Percentiles rank a stretch among this genome's conserved stretches.
Conservation (phyloP, 2,888 invertebrate genomes). For the Venusia cambrica region DNA sequence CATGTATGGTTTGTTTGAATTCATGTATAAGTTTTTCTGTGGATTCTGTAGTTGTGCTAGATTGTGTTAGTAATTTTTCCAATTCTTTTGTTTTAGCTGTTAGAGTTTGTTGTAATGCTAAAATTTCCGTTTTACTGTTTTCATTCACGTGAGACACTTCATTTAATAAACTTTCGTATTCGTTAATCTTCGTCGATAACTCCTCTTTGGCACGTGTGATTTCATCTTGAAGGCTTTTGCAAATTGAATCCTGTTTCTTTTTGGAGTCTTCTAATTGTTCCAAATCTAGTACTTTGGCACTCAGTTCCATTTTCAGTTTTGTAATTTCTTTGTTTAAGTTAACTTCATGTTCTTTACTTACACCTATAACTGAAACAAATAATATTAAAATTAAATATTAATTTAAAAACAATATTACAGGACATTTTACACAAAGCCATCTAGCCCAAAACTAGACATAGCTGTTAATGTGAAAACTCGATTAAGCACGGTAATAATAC, state of each 20-base stretch:
- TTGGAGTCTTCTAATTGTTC: slow-evolving; percentile 71
- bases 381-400: not conserved
- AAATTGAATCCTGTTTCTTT: slow-evolving; percentile 59
- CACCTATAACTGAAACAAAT: slow-evolving; percentile 59
- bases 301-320: slow-evolving; percentile 77
- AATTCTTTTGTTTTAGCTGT: slow-evolving; percentile 63
- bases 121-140: slow-evolving; percentile 63
- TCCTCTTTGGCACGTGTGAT: slow-evolving; percentile 60
- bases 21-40: slow-evolving; percentile 68
- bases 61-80: slow-evolving; percentile 60
- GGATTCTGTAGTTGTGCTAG: slow-evolving; percentile 54
- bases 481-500: no score
- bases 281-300: slow-evolving; percentile 77
- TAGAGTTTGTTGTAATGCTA: slow-evolving; percentile 61
- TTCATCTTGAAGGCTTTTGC: slow-evolving; percentile 64
- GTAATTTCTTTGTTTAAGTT: slow-evolving; percentile 75
- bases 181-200: slow-evolving; percentile 63
- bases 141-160: slow-evolving; percentile 68
- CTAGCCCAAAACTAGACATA: no score
- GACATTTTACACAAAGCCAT: no score
- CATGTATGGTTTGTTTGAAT: slow-evolving; percentile 72
- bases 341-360: slow-evolving; percentile 73
- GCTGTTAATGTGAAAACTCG: no score
- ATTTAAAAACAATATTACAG: no score
- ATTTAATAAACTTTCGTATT: slow-evolving; percentile 67